Evolutionary conservation across 2,113 vertebrate species (phyloP).

Genomic region (Zosterops lateralis): DNA sequence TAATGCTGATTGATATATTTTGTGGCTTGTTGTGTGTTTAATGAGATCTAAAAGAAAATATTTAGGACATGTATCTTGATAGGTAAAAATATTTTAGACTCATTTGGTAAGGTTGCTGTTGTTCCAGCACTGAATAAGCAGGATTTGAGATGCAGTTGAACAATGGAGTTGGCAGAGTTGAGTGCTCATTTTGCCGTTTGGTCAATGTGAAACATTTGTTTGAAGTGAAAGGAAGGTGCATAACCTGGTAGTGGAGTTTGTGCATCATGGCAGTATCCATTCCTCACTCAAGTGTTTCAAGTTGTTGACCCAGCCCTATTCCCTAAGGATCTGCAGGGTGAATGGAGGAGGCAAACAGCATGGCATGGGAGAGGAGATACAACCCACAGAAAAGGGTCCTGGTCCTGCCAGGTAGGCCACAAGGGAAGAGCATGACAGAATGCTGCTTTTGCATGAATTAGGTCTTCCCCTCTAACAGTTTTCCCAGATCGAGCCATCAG

Average conservation of each 20-base stretch:
- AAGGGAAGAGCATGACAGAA: not conserved
- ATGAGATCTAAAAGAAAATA: not conserved
- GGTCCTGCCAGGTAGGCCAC: not conserved
- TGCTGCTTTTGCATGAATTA: not conserved
- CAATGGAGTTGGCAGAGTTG: conserved; percentile 16
- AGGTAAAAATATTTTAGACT: not conserved
- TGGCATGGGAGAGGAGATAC: not conserved
- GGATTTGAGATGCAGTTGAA: not conserved
- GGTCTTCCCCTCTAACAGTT: not conserved
- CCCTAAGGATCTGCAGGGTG: not conserved
- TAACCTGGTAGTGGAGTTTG: not conserved
- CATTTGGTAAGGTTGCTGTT: not conserved
- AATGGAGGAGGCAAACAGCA: not conserved
- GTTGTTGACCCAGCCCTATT: not conserved
- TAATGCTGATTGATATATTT: not conserved
- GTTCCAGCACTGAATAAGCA: not conserved
- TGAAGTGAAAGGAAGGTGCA: not conserved
- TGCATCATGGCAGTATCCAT: not conserved
- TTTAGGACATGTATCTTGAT: not conserved
- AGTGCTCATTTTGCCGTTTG: not conserved
- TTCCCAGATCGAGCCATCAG: not conserved
- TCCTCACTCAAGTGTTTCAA: not conserved
- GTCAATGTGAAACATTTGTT: not conserved
- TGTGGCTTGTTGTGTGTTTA: not conserved
- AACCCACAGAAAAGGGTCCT: not conserved